Conservation (phyloP, 2,113 vertebrate species). For the Pandion haliaetus region DNA sequence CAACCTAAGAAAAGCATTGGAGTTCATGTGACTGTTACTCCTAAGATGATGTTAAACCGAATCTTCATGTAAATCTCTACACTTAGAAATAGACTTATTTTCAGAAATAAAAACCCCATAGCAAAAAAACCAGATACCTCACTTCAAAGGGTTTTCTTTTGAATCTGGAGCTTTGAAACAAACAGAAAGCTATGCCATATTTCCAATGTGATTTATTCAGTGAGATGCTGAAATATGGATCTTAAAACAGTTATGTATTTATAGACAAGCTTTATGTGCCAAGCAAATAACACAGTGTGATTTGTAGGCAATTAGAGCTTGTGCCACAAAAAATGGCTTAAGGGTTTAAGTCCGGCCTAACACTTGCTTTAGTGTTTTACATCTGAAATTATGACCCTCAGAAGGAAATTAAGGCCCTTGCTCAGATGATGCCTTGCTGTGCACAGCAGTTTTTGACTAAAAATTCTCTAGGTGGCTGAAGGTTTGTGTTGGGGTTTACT, state of each 20-base stretch:
- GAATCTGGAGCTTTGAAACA: neutral
- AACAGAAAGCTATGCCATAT: neutral
- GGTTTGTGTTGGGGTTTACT: neutral
- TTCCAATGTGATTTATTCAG: neutral
- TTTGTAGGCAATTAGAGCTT: slow-evolving; percentile 6
- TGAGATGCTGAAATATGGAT: neutral
- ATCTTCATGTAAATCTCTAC: neutral
- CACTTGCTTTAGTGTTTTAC: neutral
- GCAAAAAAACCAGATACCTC: neutral
- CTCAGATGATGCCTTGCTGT: neutral
- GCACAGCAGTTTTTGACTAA: neutral
- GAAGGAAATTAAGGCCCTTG: neutral
- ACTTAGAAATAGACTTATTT: neutral
- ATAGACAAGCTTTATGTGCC: neutral
- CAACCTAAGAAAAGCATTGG: neutral
- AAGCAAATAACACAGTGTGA: neutral
- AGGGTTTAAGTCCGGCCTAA: neutral
- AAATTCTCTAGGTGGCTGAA: neutral
- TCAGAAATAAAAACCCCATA: neutral
- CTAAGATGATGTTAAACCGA: neutral
- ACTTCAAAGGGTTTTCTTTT: neutral
- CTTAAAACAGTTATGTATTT: slow-evolving; percentile 1
- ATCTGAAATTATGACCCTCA: neutral
- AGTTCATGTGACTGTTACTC: neutral
- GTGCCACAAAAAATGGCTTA: neutral